Evolutionary conservation across 1,140 invertebrate species (phyloP).

Genomic region (Lasioglossum baleicum): DNA sequence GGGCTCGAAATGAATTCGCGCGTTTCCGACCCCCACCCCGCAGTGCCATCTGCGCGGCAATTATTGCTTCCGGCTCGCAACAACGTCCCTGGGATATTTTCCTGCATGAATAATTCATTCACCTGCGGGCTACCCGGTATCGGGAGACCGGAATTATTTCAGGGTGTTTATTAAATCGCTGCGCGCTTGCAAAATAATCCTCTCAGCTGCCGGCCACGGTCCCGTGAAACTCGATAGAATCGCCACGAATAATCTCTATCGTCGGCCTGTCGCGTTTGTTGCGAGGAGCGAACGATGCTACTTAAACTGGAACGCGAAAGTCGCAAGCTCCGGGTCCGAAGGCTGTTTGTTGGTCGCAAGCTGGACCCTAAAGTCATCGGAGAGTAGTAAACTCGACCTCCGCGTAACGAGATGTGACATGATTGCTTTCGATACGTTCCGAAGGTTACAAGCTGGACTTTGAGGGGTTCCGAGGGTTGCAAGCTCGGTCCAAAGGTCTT

Average conservation of each 20-base stretch:
- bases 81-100: neutral
- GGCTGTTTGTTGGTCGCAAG: neutral
- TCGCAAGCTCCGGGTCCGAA: neutral
- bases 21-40: too few relatives aligned
- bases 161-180: too few relatives aligned
- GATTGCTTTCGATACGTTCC: neutral
- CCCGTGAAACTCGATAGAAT: too few relatives aligned
- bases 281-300: neutral
- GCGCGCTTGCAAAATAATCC: too few relatives aligned
- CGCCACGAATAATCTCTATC: too few relatives aligned
- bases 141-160: too few relatives aligned
- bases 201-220: too few relatives aligned
- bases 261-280: too few relatives aligned
- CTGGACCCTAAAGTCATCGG: neutral
- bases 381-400: neutral
- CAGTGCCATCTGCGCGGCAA: neutral
- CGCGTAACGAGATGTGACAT: neutral
- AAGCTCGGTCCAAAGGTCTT: neutral
- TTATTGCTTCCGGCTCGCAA: neutral
- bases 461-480: neutral
- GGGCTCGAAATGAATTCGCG: neutral
- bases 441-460: neutral
- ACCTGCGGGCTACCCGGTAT: neutral
- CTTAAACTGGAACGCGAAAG: neutral
- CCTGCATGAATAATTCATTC: neutral